Base-by-base conservation (phyloP, 2,888 invertebrate genomes). In the Tanaodytes sp. region DNA sequence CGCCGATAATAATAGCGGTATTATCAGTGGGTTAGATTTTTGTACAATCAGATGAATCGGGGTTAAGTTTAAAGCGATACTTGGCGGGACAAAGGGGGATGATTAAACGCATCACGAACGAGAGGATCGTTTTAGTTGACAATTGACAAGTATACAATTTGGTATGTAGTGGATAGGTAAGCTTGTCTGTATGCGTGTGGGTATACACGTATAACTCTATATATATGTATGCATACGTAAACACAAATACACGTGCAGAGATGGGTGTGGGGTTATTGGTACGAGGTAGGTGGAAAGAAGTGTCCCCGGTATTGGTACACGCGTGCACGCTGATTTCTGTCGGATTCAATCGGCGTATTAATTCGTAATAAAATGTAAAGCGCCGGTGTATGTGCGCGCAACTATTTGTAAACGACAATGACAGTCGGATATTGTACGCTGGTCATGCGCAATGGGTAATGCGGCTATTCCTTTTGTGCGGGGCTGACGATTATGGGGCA, bases 371-470 rank as follows among this genome's bases (percentile, higher is more conserved):
- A 72, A 72, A 71, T 49, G 65, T 58, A 52, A 48, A 67, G 52
- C 71, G 58, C 58, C 16, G 11, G 33, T 59, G 42, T 58, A 36
- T 37, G 16, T 16, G 57, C 61, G 30, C 48, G 40, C 62, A 62
- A 58, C 64, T 68, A 58, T 63, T 64, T 64, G 52, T 14, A 43
- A 15, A 68, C 49, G 72, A 73, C 70, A 73, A 73, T 71, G 62
- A 62, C 57, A 61, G 42, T 40, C 52, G 57, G 49, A 33, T 43
- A 75, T 75, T 75, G 74, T 74, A 63, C 54, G 68, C 64, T 67
- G 74, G 67, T 57, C 74, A 73, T 74, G 73, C 73, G 63, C 67
- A 67, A 74, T 71, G 66, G 63, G 54, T 71, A 72, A 74, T 75
- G 72, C 69, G 69, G 67, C 73, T 68, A 72, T 73, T 64, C 68